These are phyloP conservation scores for Agrotis clavis DNA, from an alignment of 2,888 invertebrate genomes.

Conservation along the genomic window DNA sequence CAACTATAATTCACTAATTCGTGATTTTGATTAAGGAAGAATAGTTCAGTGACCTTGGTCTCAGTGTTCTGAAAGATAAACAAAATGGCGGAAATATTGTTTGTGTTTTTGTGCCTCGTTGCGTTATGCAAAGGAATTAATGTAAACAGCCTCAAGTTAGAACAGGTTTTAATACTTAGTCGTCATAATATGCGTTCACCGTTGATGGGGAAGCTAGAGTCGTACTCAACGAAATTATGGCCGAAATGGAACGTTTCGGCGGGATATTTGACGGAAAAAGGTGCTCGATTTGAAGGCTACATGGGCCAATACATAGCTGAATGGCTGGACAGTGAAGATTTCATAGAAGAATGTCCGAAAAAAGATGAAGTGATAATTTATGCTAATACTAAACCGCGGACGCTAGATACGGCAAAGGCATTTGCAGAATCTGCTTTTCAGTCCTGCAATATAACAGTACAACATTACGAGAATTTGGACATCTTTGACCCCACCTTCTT, in stretches of 20 bases:
- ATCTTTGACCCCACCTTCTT: conserved; percentile 79
- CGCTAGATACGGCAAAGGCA: conserved; percentile 76
- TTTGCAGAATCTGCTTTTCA: conserved; percentile 78
- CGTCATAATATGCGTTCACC: conserved; percentile 83
- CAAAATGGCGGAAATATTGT: conserved; percentile 46
- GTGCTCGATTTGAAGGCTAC: conserved; percentile 77
- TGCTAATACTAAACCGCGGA: conserved; percentile 80
- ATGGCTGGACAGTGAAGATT: conserved; percentile 74
- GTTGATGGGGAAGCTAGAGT: conserved; percentile 69
- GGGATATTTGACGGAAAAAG: conserved; percentile 80
- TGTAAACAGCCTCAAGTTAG: conserved; percentile 49
- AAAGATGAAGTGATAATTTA: conserved; percentile 73
- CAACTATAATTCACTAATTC: not conserved
- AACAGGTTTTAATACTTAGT: conserved; percentile 80
- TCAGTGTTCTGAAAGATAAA: conserved; percentile 4
- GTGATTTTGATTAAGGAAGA: not conserved
- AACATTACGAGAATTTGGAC: conserved; percentile 69
- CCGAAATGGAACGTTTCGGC: conserved; percentile 73
- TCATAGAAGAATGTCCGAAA: conserved; percentile 75
- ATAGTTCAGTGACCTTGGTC: conserved; percentile 20
- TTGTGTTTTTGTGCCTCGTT: conserved; percentile 31
- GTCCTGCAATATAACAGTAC: conserved; percentile 74
- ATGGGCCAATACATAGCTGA: conserved; percentile 79
- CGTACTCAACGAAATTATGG: conserved; percentile 74
- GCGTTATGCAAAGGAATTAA: conserved; percentile 47